A percentile compares a stretch with the other conserved stretches of the same genome.
phyloP scores from a whole-genome alignment of 1,140 invertebrate species.

The Stratiolaelaps scimitus region DNA sequence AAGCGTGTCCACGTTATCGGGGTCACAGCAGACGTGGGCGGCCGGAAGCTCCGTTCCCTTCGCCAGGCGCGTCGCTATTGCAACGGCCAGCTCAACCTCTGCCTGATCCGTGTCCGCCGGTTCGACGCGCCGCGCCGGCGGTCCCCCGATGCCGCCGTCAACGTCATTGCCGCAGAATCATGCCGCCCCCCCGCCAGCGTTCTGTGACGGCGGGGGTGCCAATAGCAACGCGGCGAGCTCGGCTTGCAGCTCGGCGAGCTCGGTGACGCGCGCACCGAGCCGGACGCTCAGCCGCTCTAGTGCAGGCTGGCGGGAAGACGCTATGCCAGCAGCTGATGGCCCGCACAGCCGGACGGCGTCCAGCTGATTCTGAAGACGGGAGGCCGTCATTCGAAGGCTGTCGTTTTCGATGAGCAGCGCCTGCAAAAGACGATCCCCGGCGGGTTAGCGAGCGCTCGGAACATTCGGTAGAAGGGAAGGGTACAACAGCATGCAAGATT shows the following conservation, averaged over 20 bases:
- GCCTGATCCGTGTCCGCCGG: no score
- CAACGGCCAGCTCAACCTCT: no score
- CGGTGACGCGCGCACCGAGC: slow-evolving; percentile 66
- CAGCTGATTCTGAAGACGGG: slow-evolving; percentile 63
- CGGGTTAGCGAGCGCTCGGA: not conserved
- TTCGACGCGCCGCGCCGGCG: no score
- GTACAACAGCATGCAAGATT: not conserved
- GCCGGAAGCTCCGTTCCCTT: no score
- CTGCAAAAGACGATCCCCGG: not conserved
- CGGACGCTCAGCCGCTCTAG: slow-evolving; percentile 68
- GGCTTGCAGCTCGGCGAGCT: slow-evolving; percentile 66
- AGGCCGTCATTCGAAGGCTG: slow-evolving; percentile 54
- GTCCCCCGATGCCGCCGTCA: no score
- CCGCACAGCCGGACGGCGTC: slow-evolving; percentile 52
- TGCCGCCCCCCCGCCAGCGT: no score
- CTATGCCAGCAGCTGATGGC: slow-evolving; percentile 56
- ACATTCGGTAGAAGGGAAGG: slow-evolving; percentile 13
- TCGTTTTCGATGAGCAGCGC: slow-evolving; percentile 54
- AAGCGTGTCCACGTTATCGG: no score
- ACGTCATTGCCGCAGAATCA: no score
- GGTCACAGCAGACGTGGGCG: no score
- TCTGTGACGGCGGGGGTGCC: no score
- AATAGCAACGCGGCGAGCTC: slow-evolving; percentile 57
- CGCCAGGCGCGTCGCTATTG: no score
- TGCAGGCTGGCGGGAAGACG: slow-evolving; percentile 56